Evolutionary conservation across 2,888 invertebrate species (phyloP).

Genomic region (Cataglyphis cursor): DNA sequence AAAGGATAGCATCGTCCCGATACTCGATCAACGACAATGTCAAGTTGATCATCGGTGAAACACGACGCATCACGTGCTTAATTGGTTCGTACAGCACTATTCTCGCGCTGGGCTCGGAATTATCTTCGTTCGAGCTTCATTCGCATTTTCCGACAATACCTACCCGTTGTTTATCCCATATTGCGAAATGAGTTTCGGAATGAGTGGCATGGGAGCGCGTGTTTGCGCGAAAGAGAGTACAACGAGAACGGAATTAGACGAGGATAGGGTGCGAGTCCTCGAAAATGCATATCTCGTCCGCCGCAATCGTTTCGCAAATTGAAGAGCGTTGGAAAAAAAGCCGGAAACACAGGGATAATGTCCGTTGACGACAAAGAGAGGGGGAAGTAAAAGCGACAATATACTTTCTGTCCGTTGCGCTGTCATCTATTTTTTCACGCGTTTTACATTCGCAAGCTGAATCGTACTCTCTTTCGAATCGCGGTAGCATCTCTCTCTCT

Average conservation of each 20-base stretch:
- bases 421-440: constrained; percentile 25
- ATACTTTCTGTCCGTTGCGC: constrained; percentile 22
- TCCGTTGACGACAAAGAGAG: neutral
- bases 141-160: constrained; percentile 55
- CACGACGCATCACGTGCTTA: constrained; percentile 40
- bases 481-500: neutral
- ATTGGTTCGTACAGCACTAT: constrained; percentile 64
- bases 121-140: constrained; percentile 49
- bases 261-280: constrained; percentile 16
- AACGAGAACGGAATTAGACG: constrained; percentile 14
- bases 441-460: constrained; percentile 40
- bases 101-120: constrained; percentile 14
- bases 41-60: constrained; percentile 15
- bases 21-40: constrained; percentile 1
- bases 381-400: constrained; percentile 2
- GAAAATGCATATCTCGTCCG: constrained; percentile 55
- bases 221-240: constrained; percentile 10
- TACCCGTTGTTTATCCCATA: constrained; percentile 69
- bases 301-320: constrained; percentile 57
- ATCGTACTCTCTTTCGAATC: neutral
- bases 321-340: constrained; percentile 39
- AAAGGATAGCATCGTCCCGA: neutral
- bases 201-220: constrained; percentile 54
- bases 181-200: constrained; percentile 71
- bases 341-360: constrained; percentile 6